Evolutionary conservation across 2,888 invertebrate genomes (phyloP).

Genomic region (Hoplodrina ambigua): DNA sequence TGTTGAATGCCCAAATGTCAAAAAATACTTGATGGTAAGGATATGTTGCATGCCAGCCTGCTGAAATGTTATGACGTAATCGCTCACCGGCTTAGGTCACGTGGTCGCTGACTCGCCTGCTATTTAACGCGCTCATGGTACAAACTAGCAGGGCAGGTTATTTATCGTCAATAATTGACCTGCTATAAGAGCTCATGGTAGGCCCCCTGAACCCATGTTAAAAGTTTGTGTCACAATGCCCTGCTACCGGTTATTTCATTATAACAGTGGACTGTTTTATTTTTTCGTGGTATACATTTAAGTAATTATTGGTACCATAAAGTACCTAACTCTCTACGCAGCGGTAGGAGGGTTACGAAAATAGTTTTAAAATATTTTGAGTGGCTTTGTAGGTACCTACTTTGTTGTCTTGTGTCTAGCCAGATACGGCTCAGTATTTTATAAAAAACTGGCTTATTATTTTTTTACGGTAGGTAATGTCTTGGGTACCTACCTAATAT

Average conservation of each 20-base stretch:
- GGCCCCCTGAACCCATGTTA: too few relatives aligned
- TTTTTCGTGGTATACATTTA: not conserved
- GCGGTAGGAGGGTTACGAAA: not conserved
- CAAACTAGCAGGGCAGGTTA: too few relatives aligned
- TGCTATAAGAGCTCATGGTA: too few relatives aligned
- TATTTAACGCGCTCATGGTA: too few relatives aligned
- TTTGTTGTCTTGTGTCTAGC: conserved; percentile 7
- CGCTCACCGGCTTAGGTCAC: too few relatives aligned
- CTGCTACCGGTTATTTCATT: not conserved
- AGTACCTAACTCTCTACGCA: not conserved
- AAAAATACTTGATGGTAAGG: too few relatives aligned
- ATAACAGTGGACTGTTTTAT: not conserved
- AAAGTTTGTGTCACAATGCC: too few relatives aligned
- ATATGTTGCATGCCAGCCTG: too few relatives aligned
- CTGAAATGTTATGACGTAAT: too few relatives aligned
- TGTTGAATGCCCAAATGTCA: too few relatives aligned
- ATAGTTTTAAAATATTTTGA: not conserved
- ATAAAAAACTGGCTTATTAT: not conserved
- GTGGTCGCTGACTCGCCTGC: too few relatives aligned
- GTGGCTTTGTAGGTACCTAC: not conserved
- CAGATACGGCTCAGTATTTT: not conserved
- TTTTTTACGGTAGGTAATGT: not conserved
- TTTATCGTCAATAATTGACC: too few relatives aligned
- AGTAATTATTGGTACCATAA: not conserved
- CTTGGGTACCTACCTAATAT: not conserved